Evolutionary conservation across 2,797 vertebrate genomes (phyloP).

Genomic region (Pogoniulus pusillus): DNA sequence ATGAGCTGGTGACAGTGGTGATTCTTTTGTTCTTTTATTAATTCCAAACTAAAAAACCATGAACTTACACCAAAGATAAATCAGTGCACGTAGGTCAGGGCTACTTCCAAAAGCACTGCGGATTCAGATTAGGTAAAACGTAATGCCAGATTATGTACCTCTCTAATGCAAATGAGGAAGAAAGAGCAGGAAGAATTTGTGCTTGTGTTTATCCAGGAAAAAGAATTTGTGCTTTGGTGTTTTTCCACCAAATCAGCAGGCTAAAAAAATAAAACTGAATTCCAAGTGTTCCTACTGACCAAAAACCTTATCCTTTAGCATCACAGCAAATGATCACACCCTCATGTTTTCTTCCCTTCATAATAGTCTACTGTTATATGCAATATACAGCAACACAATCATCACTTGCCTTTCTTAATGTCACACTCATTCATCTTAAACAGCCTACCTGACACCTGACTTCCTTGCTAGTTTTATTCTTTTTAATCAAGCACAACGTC

Average conservation of each 20-base stretch:
- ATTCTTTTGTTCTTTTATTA: not conserved
- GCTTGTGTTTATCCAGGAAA: not conserved
- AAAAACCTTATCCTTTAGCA: not conserved
- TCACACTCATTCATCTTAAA: not conserved
- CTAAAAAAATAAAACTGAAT: not conserved
- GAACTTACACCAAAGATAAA: not conserved
- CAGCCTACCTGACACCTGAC: not conserved
- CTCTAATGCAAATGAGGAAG: not conserved
- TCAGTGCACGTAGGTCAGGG: not conserved
- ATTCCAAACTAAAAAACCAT: rapidly evolving
- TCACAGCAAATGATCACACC: no score
- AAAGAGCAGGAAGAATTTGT: not conserved
- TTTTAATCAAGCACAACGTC: not conserved
- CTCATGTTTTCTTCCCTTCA: not conserved
- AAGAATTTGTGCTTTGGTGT: no score
- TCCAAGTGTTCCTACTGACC: not conserved
- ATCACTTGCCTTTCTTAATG: no score
- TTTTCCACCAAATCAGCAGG: not conserved
- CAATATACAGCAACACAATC: not conserved
- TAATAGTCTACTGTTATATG: not conserved
- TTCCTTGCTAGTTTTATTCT: not conserved
- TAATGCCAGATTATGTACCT: no score
- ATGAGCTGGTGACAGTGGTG: not conserved
- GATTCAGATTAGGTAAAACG: not conserved
- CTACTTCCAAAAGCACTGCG: not conserved